Evolutionary conservation across 2,797 vertebrate species (phyloP).

Genomic region (Lacerta bilineata): DNA sequence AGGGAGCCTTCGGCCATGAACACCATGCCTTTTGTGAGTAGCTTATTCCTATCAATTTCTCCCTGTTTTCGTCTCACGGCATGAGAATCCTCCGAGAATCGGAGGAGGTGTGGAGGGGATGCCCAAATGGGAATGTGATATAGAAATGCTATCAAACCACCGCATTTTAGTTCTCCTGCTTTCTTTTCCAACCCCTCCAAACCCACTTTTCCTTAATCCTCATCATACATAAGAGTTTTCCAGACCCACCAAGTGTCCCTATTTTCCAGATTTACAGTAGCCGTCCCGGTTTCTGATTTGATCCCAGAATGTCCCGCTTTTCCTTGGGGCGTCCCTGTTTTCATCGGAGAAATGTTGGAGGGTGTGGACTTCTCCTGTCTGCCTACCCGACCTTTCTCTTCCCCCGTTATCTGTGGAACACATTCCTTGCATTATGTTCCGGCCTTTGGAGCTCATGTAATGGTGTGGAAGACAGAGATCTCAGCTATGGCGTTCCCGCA

Average conservation of each 20-base stretch:
- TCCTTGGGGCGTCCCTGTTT: too few relatives aligned
- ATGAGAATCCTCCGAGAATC: neutral
- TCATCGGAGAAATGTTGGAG: too few relatives aligned
- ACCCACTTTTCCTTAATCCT: neutral
- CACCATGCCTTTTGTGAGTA: slow-evolving; percentile 72
- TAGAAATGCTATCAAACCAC: neutral
- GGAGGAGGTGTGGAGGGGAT: accelerated
- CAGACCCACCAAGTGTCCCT: neutral
- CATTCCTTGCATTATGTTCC: too few relatives aligned
- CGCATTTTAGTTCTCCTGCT: neutral
- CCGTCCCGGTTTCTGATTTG: too few relatives aligned
- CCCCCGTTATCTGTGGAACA: neutral
- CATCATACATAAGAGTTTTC: neutral
- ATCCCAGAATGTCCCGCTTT: too few relatives aligned
- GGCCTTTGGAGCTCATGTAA: neutral
- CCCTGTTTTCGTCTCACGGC: neutral
- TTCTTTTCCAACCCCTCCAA: neutral
- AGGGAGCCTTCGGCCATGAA: slow-evolving; percentile 29
- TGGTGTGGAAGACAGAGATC: neutral
- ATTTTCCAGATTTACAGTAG: neutral
- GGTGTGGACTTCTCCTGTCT: neutral
- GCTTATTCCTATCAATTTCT: neutral
- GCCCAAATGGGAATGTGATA: neutral
- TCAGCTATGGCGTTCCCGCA: neutral
- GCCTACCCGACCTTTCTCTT: too few relatives aligned